Conservation (phyloP, 2,113 vertebrate genomes). For the Festucalex cinctus region DNA sequence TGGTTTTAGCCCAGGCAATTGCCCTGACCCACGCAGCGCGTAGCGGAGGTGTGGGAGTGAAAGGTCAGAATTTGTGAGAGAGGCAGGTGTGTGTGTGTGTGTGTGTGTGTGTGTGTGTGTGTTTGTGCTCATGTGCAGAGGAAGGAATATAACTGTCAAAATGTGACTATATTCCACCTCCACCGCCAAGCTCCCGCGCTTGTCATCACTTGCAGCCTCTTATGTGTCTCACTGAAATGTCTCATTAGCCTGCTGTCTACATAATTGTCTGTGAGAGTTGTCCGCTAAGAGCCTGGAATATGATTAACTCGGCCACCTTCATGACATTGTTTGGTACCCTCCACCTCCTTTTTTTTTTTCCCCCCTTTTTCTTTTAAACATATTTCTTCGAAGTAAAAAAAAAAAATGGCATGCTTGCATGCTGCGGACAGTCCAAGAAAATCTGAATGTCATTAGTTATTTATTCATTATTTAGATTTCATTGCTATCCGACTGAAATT, state of each 20-base stretch:
- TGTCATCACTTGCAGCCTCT: conserved; percentile 28
- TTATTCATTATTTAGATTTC: neutral
- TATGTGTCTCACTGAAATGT: conserved; percentile 23
- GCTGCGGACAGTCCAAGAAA: neutral
- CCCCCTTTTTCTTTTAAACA: neutral
- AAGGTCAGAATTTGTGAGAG: conserved; percentile 44
- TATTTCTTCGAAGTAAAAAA: neutral
- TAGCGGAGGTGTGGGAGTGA: conserved; percentile 52
- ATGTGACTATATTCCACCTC: conserved; percentile 8
- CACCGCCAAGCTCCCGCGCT: neutral
- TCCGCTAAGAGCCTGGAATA: conserved; percentile 29
- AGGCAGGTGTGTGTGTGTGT: conserved; percentile 16
- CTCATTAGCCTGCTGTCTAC: conserved; percentile 36
- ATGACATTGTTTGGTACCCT: conserved; percentile 6
- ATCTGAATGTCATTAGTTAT: neutral
- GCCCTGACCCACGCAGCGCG: conserved; percentile 30
- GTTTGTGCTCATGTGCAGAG: conserved; percentile 17
- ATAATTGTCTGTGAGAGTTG: conserved; percentile 52
- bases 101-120: too few relatives aligned
- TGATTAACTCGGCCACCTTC: conserved; percentile 37
- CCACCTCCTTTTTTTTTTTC: neutral
- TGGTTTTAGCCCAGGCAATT: conserved; percentile 46
- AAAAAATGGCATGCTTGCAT: neutral
- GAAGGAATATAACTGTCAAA: conserved; percentile 13
- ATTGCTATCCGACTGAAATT: neutral